Conservation (phyloP, 2,888 invertebrate genomes). For the Quadriops clusia region DNA sequence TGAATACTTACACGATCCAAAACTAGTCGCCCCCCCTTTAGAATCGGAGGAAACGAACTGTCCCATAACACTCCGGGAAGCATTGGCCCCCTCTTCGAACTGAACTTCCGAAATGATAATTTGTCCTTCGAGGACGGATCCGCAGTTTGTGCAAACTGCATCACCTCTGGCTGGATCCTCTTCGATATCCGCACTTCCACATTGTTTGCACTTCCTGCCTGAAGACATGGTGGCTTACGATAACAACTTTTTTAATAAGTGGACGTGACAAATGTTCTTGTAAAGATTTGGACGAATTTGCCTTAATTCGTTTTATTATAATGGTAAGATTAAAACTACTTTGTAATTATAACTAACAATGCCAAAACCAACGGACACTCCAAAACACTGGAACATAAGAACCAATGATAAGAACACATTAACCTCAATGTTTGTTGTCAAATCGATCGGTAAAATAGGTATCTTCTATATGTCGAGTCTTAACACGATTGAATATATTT, state of each 20-base stretch:
- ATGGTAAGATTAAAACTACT: too few species aligned
- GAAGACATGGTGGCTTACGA: conserved; percentile 41
- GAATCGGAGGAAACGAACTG: conserved; percentile 89
- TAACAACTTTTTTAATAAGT: too few species aligned
- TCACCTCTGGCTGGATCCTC: conserved; percentile 90
- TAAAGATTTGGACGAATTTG: too few species aligned
- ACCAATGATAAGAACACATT: too few species aligned
- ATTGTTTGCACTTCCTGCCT: conserved; percentile 74
- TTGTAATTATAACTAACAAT: too few species aligned
- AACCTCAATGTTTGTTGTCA: too few species aligned
- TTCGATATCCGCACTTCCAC: conserved; percentile 85
- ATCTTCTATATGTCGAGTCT: too few species aligned
- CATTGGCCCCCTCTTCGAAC: conserved; percentile 86
- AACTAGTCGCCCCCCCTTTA: conserved; percentile 69
- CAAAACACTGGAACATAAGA: too few species aligned
- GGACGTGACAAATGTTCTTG: neutral
- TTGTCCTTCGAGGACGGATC: conserved; percentile 90
- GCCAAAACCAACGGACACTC: too few species aligned
- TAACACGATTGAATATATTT: too few species aligned
- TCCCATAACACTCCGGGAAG: conserved; percentile 78
- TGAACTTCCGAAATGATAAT: conserved; percentile 94
- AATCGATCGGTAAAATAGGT: too few species aligned
- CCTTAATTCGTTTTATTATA: too few species aligned
- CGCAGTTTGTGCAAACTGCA: conserved; percentile 92
- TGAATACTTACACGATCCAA: conserved; percentile 56